Base-by-base conservation (phyloP, 2,888 invertebrate species). In the Ornithoptera priamus region DNA sequence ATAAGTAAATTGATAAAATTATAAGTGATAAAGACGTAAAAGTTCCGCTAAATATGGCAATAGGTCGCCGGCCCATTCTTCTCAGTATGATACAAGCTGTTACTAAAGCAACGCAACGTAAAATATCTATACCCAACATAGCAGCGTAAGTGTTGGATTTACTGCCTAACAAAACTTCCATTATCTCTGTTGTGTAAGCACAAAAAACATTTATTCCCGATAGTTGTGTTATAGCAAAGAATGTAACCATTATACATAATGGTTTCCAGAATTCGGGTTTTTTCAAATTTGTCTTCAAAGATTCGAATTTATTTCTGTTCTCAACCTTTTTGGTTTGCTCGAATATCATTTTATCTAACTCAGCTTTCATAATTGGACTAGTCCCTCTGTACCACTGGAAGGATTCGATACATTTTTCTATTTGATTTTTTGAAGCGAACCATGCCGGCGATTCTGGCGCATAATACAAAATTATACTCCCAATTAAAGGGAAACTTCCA, bases 401-500 rank as follows among this genome's bases (percentile, higher is more conserved):
- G 0, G 94, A 93, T 20, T 87, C 78, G 42, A 94, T 88, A 1
- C 96, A 95, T 72, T 94, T 93, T 3, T 93, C 92, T 0, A 92
- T 85, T 70, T 93, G 88, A 22, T 94, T 94, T 75, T 93, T 94
- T 6, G 94, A 93, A 7, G 95, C 93, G 50, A 96, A 80, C 95
- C 96, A 96, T 20, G 93, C 92, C 0, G 96, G 96, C 36, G 95
- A 94, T 85, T 96, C 96, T 0, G 94, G 95, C n/a, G 94, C 89
- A 30, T 93, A 93, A 36, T 92, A 86, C 22, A 95, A 83, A 20
- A 94, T 86, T 0, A 94, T 75, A 67, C 93, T 92, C 71, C 93
- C 93, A 1, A 93, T 70, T 4, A 94, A 75, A 0, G 94, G 94
- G 56, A 94, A 88, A n/a, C 87, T 67, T 24, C 93, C 93, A 76